Evolutionary conservation across 1,140 invertebrate genomes (phyloP), one percentile per base, ranked within the genome.

Genomic region (Hypsibius dujardini): DNA sequence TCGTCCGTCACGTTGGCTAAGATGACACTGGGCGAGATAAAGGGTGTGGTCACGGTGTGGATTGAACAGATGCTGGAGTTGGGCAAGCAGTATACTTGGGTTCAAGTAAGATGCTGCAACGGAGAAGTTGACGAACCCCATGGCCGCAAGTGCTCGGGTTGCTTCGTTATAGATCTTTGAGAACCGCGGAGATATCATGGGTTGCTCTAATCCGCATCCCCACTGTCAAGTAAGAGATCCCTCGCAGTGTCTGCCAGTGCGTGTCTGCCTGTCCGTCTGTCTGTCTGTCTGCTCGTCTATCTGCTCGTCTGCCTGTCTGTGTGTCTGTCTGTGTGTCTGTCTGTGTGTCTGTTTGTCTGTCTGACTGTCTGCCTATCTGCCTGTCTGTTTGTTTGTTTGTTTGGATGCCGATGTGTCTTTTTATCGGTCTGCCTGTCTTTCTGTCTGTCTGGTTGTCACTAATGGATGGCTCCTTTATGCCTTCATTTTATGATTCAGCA

Each of bases 161-260:
- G 50, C 50, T 7, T 56, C 7, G 28, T 56, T 56, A 12, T 74
- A 83, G 82, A 90, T 98, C 74, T 97, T 98, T 82, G 94, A 98
- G 82, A 98, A 98, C 78, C 87, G 90, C 78, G 95, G 95, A 1
- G 85, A 87, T n/a, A 84, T 92, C 28, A 97, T 96, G 91, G 95
- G 95, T 0, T 97, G 94, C 77, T 96, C 93, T 1, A 98, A 98
- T 82, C 90, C 92, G 12, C 94, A 98, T 82, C 94, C 94, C 1
- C 95, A 98, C 80, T 95, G 94, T 78, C 94, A 83, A 76, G 79
- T 79, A 75, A 47, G 45, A 56, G 67, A 72, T 47, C 15, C 1
- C 15, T 73, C n/a, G 2, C 59, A 47, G 7, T 7, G 28, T 74
- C 69, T 71, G n/a, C 15, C 7, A 45, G 7, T 69, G 28, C 28